A percentile compares a stretch with the other conserved stretches of the same genome.
phyloP scores from a whole-genome alignment of 2,797 vertebrate genomes.

The Crypturellus tataupa region DNA sequence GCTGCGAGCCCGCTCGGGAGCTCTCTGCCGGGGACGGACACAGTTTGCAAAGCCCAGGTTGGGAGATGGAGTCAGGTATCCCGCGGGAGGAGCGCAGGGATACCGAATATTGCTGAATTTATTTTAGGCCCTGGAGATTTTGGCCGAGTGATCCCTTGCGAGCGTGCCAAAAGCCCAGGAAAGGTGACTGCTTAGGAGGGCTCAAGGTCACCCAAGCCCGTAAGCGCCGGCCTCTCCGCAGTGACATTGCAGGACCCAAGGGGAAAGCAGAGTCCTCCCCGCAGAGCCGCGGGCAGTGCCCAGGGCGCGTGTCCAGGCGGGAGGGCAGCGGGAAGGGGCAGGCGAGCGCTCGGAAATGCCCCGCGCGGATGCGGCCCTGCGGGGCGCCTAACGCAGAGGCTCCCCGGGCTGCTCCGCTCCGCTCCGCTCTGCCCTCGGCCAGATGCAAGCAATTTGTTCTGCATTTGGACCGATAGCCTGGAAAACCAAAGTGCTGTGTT shows the following conservation, averaged over 20 bases:
- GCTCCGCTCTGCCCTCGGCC: neutral
- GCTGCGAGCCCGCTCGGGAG: neutral
- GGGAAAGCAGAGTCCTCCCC: constrained; percentile 9
- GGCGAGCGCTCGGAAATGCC: neutral
- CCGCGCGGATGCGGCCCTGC: accelerated
- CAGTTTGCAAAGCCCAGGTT: neutral
- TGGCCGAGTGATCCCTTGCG: constrained; percentile 40
- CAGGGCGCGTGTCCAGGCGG: neutral
- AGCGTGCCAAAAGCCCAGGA: constrained; percentile 61
- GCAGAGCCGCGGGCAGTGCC: neutral
- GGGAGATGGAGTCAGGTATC: constrained; percentile 2
- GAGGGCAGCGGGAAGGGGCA: accelerated
- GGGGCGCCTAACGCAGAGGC: too few relatives aligned
- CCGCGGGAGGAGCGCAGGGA: neutral
- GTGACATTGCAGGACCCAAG: accelerated
- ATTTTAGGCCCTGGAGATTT: constrained; percentile 41
- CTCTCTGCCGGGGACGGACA: neutral
- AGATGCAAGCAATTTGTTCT: constrained; percentile 23
- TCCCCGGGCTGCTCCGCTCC: neutral
- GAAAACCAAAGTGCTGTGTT: neutral
- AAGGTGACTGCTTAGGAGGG: constrained; percentile 50
- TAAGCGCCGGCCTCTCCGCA: neutral
- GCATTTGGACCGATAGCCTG: constrained; percentile 10
- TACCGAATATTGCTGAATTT: constrained; percentile 44
- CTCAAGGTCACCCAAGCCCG: constrained; percentile 48